Evolutionary conservation across 2,888 invertebrate genomes (phyloP), one percentile per base, ranked within the genome.

Genomic region (Galerucella calmariensis): DNA sequence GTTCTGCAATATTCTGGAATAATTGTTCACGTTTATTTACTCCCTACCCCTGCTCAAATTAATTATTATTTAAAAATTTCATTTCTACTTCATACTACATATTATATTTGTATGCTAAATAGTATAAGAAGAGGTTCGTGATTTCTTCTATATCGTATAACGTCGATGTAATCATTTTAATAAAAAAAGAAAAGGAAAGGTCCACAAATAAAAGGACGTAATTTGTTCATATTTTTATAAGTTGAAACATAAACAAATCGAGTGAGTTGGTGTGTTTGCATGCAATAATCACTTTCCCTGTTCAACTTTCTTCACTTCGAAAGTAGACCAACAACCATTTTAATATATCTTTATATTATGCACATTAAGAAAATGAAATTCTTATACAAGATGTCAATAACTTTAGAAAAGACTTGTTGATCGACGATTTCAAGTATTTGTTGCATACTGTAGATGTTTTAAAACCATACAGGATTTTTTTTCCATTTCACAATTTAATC

Each of bases 231-330:
- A 65, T 65, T 65, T 65, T 65, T 65, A 65, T 20, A 65, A 65
- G 41, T 59, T 69, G 69, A 75, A 75, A 76, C 73, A 74, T 79
- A 79, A 79, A 79, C 78, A 79, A 79, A 79, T 74, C 75, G 71
- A 73, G 65, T 67, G 62, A 73, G 74, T 74, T 73, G 77, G 77
- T 74, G 27, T 66, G 63, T 63, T 62, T 63, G 61, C 61, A 59
- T 58, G 72, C 66, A 59, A 63, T 72, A 78, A 77, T 79, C 78
- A 80, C 80, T 81, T 81, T 80, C 80, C 78, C 79, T 78, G 72
- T 77, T 78, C 79, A 79, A 80, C 81, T 81, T 81, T 80, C 81
- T 81, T 81, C 77, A 74, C 75, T 75, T 80, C 68, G 81, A 81
- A 81, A 81, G 81, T 81, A 72, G 80, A 80, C 77, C 81, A 46